Evolutionary conservation across 2,113 vertebrate genomes (phyloP).

Genomic region (Trogon surrucura): DNA sequence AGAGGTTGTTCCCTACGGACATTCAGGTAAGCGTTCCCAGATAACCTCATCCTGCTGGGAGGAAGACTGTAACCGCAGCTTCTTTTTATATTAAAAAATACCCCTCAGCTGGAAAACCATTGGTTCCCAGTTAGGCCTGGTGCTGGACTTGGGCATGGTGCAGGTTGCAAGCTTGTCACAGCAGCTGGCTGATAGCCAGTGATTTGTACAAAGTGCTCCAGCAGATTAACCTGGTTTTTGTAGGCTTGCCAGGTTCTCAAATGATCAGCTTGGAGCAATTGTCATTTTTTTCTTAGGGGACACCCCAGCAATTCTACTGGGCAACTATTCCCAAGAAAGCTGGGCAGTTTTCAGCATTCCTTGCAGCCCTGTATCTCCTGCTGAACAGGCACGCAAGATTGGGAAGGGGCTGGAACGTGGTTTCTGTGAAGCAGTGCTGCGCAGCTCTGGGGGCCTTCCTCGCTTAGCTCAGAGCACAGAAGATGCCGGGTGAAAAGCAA

Average conservation of each 20-base stretch:
- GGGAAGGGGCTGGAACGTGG: background rate
- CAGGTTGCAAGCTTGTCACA: background rate
- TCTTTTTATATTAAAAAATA: background rate
- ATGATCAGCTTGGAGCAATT: background rate
- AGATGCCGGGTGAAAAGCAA: background rate
- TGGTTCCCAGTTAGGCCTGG: background rate
- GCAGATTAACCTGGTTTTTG: background rate
- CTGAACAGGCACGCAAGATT: no score
- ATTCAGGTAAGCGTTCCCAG: background rate
- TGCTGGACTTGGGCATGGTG: background rate
- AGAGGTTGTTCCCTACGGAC: conserved; percentile 28
- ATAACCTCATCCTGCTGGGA: background rate
- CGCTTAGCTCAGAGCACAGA: background rate
- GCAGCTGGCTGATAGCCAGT: background rate
- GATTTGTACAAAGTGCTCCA: background rate
- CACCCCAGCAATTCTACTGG: background rate
- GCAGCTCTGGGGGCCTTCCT: background rate
- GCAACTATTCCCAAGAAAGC: background rate
- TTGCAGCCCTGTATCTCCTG: background rate
- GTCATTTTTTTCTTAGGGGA: background rate
- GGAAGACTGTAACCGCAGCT: background rate
- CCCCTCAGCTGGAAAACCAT: background rate
- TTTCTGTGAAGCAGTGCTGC: background rate
- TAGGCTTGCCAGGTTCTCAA: background rate
- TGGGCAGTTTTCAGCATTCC: background rate